Percentiles rank a stretch among this genome's conserved stretches.
These are phyloP conservation scores for Mustela lutreola DNA, from an alignment of 2,113 vertebrate species.

Conservation along the genomic window DNA sequence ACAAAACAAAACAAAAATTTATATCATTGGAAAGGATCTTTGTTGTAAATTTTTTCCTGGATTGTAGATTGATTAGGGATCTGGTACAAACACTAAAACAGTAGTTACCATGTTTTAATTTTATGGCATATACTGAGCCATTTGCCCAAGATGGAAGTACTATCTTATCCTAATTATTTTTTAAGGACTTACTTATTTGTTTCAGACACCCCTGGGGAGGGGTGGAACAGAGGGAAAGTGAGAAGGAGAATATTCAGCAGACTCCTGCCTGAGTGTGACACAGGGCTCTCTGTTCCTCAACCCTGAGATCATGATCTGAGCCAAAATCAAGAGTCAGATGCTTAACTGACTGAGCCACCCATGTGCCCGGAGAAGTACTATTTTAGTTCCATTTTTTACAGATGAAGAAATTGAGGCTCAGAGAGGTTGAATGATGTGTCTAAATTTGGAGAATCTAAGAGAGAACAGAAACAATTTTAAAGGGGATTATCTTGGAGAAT, in stretches of 20 bases:
- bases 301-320: neutral
- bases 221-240: neutral
- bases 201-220: too few species aligned
- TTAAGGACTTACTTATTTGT: neutral
- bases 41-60: neutral
- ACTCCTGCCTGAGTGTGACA: neutral
- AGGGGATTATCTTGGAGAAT: neutral
- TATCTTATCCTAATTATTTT: neutral
- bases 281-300: neutral
- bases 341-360: neutral
- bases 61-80: neutral
- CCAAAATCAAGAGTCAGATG: neutral
- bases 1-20: neutral
- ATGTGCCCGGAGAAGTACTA: neutral
- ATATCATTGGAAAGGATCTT: conserved; percentile 2
- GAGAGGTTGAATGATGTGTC: neutral
- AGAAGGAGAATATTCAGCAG: neutral
- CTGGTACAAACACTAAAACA: neutral
- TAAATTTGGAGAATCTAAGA: neutral
- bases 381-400: neutral
- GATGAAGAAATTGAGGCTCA: conserved; percentile 25
- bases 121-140: neutral
- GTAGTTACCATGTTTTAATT: neutral
- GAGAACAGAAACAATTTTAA: neutral
- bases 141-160: neutral